phyloP scores from a whole-genome alignment of 2,113 vertebrate species.

The Oryzias melastigma region DNA sequence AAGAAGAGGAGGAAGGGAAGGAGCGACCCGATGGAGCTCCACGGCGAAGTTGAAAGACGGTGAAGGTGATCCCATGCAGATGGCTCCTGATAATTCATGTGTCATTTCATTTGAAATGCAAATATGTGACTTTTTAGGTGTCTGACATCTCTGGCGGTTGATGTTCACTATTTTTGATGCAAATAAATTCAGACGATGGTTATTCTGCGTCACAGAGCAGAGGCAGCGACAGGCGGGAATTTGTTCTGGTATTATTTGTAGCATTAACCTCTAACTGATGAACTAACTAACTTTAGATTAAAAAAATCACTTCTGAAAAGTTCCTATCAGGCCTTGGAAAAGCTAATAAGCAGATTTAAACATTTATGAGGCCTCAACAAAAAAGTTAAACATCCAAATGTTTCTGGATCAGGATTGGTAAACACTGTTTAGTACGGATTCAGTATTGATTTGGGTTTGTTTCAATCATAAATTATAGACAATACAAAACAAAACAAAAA shows the following conservation, averaged over 20 bases:
- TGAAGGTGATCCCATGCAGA: conserved; percentile 46
- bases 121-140: conserved; percentile 4
- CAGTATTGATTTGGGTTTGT: too few species aligned
- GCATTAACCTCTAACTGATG: not conserved
- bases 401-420: too few species aligned
- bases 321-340: not conserved
- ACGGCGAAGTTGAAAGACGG: conserved; percentile 17
- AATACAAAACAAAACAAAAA: too few species aligned
- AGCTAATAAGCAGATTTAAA: too few species aligned
- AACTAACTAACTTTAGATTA: not conserved
- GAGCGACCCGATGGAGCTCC: conserved; percentile 9
- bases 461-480: too few species aligned
- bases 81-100: conserved; percentile 12
- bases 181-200: conserved; percentile 14
- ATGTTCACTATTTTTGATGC: conserved; percentile 19
- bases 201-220: not conserved
- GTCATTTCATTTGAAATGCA: conserved; percentile 2
- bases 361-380: too few species aligned
- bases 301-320: too few species aligned
- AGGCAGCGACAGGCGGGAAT: not conserved
- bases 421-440: too few species aligned
- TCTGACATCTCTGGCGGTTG: conserved; percentile 13
- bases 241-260: not conserved
- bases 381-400: too few species aligned
- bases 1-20: conserved; percentile 19